Evolutionary conservation across 2,113 vertebrate species (phyloP), one percentile per base, ranked within the genome.

Genomic region (Esox niger): DNA sequence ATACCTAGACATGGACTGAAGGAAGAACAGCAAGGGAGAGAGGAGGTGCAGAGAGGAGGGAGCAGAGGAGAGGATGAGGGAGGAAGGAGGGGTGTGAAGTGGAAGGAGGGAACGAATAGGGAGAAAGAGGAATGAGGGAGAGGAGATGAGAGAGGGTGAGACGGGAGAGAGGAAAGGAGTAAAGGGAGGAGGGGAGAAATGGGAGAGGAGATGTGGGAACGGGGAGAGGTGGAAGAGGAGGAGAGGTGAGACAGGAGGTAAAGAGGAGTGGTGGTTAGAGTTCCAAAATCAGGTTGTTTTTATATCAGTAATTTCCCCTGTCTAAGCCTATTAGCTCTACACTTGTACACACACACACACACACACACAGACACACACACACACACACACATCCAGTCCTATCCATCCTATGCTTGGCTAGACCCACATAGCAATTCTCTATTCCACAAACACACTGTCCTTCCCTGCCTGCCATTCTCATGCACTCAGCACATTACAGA

Each of bases 401-500:
- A 23, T 20, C 8, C 10, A n/a, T 23, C 11, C 54, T 56, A 10
- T 56, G 54, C 23, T 15, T 11, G 54, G 75, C 82, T 80, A 75
- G 78, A 46, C 73, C 66, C 79, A 71, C 66, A 56, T 30, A 68
- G 47, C 33, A 9, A 8, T 32, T 47, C 32, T 57, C 26, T 35
- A 58, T 66, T 63, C 32, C 70, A 73, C 75, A 76, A 73, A 81
- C 80, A 79, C 68, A 66, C 75, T 59, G 72, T 63, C 64, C 71
- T 46, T 29, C 68, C 17, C 67, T 69, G 69, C 17, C 67, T 69
- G 69, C 46, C 56, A 64, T 84, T 90, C 84, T 79, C 78, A 79
- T 78, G 79, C 66, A 64, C 61, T 89, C 82, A 84, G 86, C 84
- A 75, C 73, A 79, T 70, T 82, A 65, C 69, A 21, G 46, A 71